Conservation (phyloP, 1,140 invertebrate species). For the Eulimnadia texana region DNA sequence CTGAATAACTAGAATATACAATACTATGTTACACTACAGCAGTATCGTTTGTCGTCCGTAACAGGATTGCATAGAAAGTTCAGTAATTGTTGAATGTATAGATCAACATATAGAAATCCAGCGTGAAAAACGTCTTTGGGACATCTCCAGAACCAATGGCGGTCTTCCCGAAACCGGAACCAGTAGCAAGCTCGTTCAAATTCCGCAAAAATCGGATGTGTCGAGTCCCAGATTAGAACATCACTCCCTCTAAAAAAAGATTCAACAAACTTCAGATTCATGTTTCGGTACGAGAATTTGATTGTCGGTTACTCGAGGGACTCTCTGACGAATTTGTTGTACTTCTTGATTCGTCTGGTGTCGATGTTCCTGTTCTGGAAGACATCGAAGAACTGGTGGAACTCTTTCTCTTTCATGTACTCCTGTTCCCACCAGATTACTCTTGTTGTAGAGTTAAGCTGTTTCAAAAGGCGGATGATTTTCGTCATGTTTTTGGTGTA, state of each 20-base stretch:
- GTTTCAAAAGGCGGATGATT: background rate
- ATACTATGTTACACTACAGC: no score
- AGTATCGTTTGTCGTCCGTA: background rate
- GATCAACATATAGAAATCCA: background rate
- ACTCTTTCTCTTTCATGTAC: background rate
- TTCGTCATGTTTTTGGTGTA: background rate
- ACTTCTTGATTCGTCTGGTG: background rate
- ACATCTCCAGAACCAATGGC: background rate
- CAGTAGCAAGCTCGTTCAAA: background rate
- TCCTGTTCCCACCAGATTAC: background rate
- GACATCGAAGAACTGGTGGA: background rate
- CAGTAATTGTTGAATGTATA: background rate
- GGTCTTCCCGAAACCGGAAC: background rate
- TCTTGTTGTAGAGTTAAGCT: background rate
- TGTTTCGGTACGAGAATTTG: no score
- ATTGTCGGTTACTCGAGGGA: background rate
- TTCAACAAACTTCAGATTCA: no score
- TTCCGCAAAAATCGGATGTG: background rate
- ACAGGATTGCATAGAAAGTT: background rate
- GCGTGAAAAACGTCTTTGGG: background rate
- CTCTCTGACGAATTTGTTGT: background rate
- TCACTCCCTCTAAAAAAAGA: background rate
- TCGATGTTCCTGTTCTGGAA: background rate
- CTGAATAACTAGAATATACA: no score
- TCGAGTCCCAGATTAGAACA: background rate